phyloP scores from a whole-genome alignment of 2,113 vertebrate genomes.

The Oreotrochilus melanogaster region DNA sequence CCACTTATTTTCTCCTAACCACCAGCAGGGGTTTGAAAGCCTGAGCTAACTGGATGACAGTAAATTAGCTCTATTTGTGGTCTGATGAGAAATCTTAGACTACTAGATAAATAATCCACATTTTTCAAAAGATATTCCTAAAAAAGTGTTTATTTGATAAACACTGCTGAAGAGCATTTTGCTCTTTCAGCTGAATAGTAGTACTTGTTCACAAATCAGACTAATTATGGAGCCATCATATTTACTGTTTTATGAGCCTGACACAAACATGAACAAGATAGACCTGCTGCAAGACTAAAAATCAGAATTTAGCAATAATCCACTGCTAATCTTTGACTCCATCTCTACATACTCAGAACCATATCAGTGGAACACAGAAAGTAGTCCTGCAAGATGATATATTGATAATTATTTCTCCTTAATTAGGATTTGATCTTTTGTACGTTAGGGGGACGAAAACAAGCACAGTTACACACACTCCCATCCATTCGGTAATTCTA shows the following conservation, averaged over 20 bases:
- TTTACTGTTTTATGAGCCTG: conserved; percentile 37
- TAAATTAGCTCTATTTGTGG: conserved; percentile 27
- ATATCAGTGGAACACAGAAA: neutral
- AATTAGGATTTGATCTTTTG: conserved; percentile 41
- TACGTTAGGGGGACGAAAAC: conserved; percentile 24
- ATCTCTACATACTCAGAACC: neutral
- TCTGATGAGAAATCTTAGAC: conserved; percentile 25
- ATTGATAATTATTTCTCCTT: conserved; percentile 33
- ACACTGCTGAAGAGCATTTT: conserved; percentile 65
- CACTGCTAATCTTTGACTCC: conserved; percentile 10
- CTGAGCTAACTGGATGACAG: neutral
- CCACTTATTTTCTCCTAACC: neutral
- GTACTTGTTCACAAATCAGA: conserved; percentile 68
- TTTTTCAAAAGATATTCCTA: conserved; percentile 59
- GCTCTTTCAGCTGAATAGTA: conserved; percentile 60
- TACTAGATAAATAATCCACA: conserved; percentile 21
- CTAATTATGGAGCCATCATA: conserved; percentile 73
- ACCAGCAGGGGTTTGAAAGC: neutral
- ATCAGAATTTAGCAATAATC: conserved; percentile 12
- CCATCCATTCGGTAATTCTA: conserved; percentile 44
- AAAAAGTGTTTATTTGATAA: conserved; percentile 72
- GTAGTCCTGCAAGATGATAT: neutral
- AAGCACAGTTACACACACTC: neutral
- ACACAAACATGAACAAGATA: neutral
- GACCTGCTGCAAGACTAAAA: conserved; percentile 19